phyloP scores from a whole-genome alignment of 1,140 invertebrate species.

The Cherax quadricarinatus region DNA sequence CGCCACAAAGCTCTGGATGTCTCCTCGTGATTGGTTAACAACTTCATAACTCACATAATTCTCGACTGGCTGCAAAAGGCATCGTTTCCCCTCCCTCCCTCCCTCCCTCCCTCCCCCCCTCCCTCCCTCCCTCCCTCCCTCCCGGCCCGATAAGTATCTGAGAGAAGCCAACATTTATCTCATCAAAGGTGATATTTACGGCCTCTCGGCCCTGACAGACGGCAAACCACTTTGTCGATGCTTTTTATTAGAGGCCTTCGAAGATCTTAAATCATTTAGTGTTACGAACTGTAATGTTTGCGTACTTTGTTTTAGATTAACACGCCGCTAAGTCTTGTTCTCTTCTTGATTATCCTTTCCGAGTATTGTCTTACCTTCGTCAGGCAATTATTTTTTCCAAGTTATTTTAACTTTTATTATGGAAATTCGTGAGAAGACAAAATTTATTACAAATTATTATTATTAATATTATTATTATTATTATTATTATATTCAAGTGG shows the following conservation, averaged over 20 bases:
- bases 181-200: neutral
- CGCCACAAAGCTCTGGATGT: neutral
- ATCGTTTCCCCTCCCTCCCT: neutral
- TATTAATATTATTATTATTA: too few relatives aligned
- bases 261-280: neutral
- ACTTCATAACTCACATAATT: conserved; percentile 7
- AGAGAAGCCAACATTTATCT: neutral
- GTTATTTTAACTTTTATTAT: too few relatives aligned
- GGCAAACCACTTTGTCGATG: neutral
- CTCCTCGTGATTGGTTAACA: neutral
- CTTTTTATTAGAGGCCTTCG: neutral
- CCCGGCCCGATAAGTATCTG: neutral
- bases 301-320: too few relatives aligned
- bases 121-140: neutral
- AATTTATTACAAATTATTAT: too few relatives aligned
- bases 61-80: neutral
- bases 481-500: too few relatives aligned
- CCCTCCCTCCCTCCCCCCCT: neutral
- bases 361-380: too few relatives aligned
- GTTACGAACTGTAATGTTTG: too few relatives aligned
- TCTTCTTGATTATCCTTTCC: too few relatives aligned
- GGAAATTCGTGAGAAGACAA: too few relatives aligned
- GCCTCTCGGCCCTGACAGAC: neutral
- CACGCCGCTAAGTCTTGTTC: too few relatives aligned
- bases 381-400: too few relatives aligned